Evolutionary conservation across 2,888 invertebrate species (phyloP), one percentile per base, ranked within the genome.

Genomic region (Drosophila limbata): DNA sequence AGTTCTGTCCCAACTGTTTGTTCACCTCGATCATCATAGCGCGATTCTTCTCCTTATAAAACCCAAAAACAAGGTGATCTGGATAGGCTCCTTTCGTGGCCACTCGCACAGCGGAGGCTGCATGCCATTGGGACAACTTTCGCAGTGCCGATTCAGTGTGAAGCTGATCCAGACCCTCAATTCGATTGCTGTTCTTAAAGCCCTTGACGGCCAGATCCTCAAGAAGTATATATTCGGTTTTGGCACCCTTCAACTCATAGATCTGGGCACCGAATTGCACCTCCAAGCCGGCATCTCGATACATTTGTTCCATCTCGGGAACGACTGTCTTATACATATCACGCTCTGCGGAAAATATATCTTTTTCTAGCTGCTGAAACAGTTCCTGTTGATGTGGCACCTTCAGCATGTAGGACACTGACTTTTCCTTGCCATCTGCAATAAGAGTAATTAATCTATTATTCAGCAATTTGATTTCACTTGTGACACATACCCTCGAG

Each of bases 81-180:
- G 59, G 9, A 63, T 80, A 67, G 1, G 25, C 0, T 8, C 64
- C 53, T 2, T 73, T 81, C 17, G 80, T 83, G n/a, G 72, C 66
- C 3, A 86, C 89, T 59, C 21, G 73, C 77, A 15, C 79, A 56
- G 83, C 89, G 0, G 90, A 90, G 0, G 81, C 88, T 0, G 91
- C 90, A 79, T 91, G 91, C 66, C 90, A 84, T 48, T 90, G 75
- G 1, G 91, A 85, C 42, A 91, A 47, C 17, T 86, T 79, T 55
- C 72, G 75, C 1, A 91, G 68, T 13, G 77, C 84, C 0, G 79
- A 65, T 62, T 88, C 78, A 5, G 85, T 79, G 35, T 90, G 86
- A 1, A 65, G 55, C 44, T 77, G 70, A 25, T 86, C 77, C 1
- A 90, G 64, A 9, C 91, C 90, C 13, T 81, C 68, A 1, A 69